A percentile compares a stretch with the other conserved stretches of the same genome.
Evolutionary conservation across 1,140 invertebrate genomes (phyloP).

Genomic region (Diabrotica virgifera): DNA sequence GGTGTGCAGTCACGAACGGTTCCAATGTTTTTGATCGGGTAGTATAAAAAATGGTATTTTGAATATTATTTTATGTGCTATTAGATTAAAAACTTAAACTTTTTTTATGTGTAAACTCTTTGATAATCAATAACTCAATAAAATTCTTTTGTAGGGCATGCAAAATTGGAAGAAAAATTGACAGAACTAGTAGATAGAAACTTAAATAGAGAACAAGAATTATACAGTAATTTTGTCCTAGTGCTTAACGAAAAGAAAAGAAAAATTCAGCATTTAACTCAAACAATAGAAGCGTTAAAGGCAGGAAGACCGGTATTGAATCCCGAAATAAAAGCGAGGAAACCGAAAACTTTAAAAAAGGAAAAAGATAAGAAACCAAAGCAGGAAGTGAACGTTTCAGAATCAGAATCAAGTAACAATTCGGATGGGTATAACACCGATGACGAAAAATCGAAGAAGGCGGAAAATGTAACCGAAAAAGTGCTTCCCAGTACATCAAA

Average conservation of each 20-base stretch:
- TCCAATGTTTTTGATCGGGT: too few relatives aligned
- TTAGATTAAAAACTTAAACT: too few relatives aligned
- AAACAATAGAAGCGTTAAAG: conserved; percentile 30
- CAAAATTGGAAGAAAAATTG: conserved; percentile 23
- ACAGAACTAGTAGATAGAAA: conserved; percentile 31
- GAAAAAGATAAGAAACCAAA: neutral
- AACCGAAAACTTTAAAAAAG: neutral
- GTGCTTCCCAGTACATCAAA: conserved; percentile 10
- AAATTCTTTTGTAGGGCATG: conserved; percentile 13
- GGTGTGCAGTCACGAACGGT: too few relatives aligned
- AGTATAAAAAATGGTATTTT: too few relatives aligned
- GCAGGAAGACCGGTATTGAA: conserved; percentile 25
- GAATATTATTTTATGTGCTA: too few relatives aligned
- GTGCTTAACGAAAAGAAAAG: conserved; percentile 37
- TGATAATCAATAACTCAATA: too few relatives aligned
- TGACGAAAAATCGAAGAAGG: neutral
- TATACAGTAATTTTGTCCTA: conserved; percentile 28
- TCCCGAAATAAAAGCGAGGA: conserved; percentile 10
- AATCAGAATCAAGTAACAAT: conserved; percentile 5
- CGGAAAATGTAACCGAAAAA: neutral
- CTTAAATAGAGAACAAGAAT: conserved; percentile 25
- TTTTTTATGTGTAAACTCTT: too few relatives aligned
- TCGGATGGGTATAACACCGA: conserved; percentile 3
- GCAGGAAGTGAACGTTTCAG: neutral
- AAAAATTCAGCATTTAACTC: conserved; percentile 35